Base-by-base conservation (phyloP, 2,888 invertebrate genomes). In the Lasioglossum marginatum region DNA sequence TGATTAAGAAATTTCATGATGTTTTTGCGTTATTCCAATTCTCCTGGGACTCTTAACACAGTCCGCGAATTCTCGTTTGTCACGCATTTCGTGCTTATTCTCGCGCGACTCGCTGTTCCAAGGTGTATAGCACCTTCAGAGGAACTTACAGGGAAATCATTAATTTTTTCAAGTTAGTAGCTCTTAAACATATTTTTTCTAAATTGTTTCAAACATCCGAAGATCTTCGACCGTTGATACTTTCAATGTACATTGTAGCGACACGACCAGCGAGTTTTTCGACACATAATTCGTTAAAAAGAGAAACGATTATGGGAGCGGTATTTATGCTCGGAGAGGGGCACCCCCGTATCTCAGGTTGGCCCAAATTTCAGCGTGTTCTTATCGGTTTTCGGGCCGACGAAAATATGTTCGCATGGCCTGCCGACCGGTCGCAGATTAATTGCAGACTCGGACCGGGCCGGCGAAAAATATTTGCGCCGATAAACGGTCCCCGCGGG, bases 401-500 rank as follows among this genome's bases (percentile, higher is more conserved):
- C 40, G 68, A 37, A 23, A 68, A 68, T n/a, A 68, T n/a, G 68
- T 68, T 68, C 52, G 52, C 52, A 52, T 52, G 52, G 66, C 66
- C 16, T n/a, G 68, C 68, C 37, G 23, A 37, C 23, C n/a, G 12
- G 37, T 37, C n/a, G 40, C 68, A 37, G 37, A 84, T 84, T 82
- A 82, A 78, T 84, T 75, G 63, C 73, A 37, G 45, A 31, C 16
- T n/a, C 37, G 23, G 8, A 16, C 19, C n/a, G 40, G 16, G 60
- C 8, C 16, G 43, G 57, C 34, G 78, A 83, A 79, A 83, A 83
- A 79, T 72, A 79, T 83, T 63, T 37, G 45, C 57, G 6, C 63
- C 83, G 83, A 77, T 77, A 79, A 84, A 84, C 60, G 43, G 60
- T 43, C 37, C 2, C 34, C 43, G 2, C n/a, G 52, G 12, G 57